Evolutionary conservation across 2,888 invertebrate species (phyloP).

Genomic region (Drosophila diplacantha): DNA sequence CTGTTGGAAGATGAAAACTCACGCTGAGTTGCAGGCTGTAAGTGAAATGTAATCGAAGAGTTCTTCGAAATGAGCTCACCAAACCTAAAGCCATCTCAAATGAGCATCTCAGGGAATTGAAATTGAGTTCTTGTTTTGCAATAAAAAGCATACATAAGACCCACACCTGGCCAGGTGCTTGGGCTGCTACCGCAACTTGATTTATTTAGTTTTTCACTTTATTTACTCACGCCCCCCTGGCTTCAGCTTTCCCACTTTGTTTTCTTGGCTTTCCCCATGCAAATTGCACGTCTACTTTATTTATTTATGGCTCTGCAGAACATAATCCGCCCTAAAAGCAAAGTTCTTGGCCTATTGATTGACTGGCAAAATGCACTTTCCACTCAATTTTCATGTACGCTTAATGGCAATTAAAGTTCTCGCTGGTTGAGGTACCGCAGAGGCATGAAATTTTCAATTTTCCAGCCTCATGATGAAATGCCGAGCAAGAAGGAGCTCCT

Average conservation of each 20-base stretch:
- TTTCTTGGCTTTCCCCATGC: background rate
- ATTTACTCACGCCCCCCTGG: background rate
- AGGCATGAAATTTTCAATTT: constrained; percentile 57
- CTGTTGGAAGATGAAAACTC: background rate
- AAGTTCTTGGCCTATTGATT: constrained; percentile 21
- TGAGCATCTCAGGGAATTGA: background rate
- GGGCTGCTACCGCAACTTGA: background rate
- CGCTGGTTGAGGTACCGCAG: background rate
- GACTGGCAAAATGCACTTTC: constrained; percentile 25
- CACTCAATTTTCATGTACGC: constrained; percentile 8
- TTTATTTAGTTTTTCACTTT: constrained; percentile 10
- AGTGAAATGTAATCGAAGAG: background rate
- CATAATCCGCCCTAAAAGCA: constrained; percentile 3
- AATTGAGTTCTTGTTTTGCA: background rate
- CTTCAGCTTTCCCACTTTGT: background rate
- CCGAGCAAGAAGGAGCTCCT: constrained; percentile 10
- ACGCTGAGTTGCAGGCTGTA: background rate
- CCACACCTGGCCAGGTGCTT: background rate
- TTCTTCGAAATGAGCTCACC: background rate
- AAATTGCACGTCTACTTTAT: constrained; percentile 13
- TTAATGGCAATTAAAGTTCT: constrained; percentile 26
- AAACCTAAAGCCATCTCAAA: background rate
- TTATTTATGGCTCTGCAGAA: constrained; percentile 10
- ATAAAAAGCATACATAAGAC: background rate
- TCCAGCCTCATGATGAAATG: constrained; percentile 57